A percentile compares a stretch with the other conserved stretches of the same genome.
Conservation (phyloP, 2,797 vertebrate species). For the Micrastur ruficollis region DNA sequence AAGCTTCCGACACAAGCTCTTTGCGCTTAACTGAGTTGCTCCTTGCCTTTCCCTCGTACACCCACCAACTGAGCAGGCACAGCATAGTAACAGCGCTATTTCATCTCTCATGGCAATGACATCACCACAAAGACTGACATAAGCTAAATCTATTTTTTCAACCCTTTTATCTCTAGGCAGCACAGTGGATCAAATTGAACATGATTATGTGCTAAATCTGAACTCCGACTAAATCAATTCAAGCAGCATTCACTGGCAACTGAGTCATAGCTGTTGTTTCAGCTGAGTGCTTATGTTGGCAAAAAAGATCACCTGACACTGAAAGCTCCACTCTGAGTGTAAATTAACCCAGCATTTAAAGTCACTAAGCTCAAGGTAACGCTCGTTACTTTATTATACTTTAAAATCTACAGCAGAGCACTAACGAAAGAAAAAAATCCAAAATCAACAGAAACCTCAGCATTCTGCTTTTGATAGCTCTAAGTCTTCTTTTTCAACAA, state of each 20-base stretch:
- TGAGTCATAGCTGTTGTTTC: constrained; percentile 77
- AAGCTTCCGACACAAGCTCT: constrained; percentile 29
- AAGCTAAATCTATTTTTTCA: constrained; percentile 69
- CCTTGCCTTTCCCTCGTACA: constrained; percentile 40
- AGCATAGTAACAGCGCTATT: constrained; percentile 61
- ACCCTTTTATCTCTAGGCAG: constrained; percentile 80
- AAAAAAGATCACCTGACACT: constrained; percentile 49
- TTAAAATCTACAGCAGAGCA: neutral
- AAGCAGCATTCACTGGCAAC: constrained; percentile 66
- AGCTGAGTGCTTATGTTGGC: constrained; percentile 69
- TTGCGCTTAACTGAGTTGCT: constrained; percentile 38
- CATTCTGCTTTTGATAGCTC: neutral
- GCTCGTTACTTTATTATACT: neutral
- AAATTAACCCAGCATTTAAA: constrained; percentile 40
- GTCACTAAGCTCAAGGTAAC: neutral
- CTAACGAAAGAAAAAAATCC: neutral
- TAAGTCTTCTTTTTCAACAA: neutral
- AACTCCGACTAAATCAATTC: constrained; percentile 79
- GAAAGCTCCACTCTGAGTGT: neutral
- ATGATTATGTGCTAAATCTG: constrained; percentile 82
- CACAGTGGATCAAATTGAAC: constrained; percentile 80
- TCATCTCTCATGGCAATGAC: constrained; percentile 77
- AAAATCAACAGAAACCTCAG: neutral
- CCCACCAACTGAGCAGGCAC: constrained; percentile 62
- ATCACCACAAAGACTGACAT: constrained; percentile 81